Evolutionary conservation across 2,888 invertebrate species (phyloP), one percentile per base, ranked within the genome.

Genomic region (Ormia ochracea): DNA sequence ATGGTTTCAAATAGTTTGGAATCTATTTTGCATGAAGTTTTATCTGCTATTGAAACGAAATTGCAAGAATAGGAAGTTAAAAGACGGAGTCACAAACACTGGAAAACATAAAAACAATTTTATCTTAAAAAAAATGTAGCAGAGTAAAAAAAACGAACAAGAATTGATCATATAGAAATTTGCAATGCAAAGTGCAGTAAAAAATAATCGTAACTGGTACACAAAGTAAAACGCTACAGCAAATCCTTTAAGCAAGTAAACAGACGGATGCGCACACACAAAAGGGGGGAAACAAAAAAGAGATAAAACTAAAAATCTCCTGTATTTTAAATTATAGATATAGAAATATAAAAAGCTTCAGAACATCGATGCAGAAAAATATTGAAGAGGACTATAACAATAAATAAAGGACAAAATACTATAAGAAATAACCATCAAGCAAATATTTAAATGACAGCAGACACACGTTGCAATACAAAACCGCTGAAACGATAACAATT

Each of bases 381-480:
- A 23, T 50, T 10, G 56, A 54, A 70, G 61, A 76, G 52, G 52
- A 43, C 61, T n/a, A 45, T 31, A 10, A 10, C 14, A 52, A 23
- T 33, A 26, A 31, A 45, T 38, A 21, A 41, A 38, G 31, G 48
- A 48, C 9, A 43, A 59, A 33, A 26, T 59, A 26, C n/a, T 45
- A 19, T 1, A 21, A 38, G 4, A 58, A 76, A 68, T 54, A 61
- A 70, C 43, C 43, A 74, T 69, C 59, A 65, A 66, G 68, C 61
- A 33, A 66, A 72, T 56, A 80, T 75, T 75, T 66, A 80, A 80
- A 70, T 80, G 76, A 80, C 78, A 79, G 78, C 74, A 79, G 74
- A 79, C 78, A 79, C 78, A 74, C 74, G 78, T 79, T 79, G 74
- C 78, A 74, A 79, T 79, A 74, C 65, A 74, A 63, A 52, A 69